Evolutionary conservation across 2,888 invertebrate genomes (phyloP).

Genomic region (Dicyrtomina minuta): DNA sequence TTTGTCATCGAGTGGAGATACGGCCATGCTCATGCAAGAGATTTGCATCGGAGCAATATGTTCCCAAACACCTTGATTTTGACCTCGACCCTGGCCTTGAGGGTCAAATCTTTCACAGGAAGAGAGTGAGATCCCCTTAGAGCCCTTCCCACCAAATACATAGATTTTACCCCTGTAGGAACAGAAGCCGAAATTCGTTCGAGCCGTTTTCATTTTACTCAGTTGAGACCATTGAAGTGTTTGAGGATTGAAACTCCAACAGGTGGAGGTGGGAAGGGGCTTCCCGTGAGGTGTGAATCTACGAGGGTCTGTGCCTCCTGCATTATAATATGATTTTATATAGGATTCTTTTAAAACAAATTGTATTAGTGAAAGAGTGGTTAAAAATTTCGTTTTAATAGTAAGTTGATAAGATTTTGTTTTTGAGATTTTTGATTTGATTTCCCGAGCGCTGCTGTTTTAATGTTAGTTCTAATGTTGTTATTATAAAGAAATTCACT

Average conservation of each 20-base stretch:
- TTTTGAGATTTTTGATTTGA: no score
- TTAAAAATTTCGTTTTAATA: no score
- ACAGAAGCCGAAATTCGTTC: constrained; percentile 65
- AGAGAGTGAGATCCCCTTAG: constrained; percentile 1
- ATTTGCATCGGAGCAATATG: background rate
- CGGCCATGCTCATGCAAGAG: constrained; percentile 27
- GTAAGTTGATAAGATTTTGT: no score
- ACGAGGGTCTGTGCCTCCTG: constrained; percentile 39
- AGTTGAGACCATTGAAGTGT: constrained; percentile 64
- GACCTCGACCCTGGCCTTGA: no score
- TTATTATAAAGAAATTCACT: no score
- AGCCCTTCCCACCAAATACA: constrained; percentile 67
- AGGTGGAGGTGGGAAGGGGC: background rate
- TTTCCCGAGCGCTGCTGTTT: no score
- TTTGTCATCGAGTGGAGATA: constrained; percentile 11
- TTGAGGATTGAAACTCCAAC: constrained; percentile 61
- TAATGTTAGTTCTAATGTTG: no score
- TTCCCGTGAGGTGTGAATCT: background rate
- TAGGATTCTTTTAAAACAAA: no score
- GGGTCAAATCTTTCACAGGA: constrained; percentile 27
- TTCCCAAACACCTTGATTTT: constrained; percentile 9
- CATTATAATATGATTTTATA: no score
- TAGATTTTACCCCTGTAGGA: constrained; percentile 69
- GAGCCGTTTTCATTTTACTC: constrained; percentile 61
- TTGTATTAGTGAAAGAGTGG: no score